Conservation (phyloP, 2,113 vertebrate species). For the Nothoprocta perdicaria region DNA sequence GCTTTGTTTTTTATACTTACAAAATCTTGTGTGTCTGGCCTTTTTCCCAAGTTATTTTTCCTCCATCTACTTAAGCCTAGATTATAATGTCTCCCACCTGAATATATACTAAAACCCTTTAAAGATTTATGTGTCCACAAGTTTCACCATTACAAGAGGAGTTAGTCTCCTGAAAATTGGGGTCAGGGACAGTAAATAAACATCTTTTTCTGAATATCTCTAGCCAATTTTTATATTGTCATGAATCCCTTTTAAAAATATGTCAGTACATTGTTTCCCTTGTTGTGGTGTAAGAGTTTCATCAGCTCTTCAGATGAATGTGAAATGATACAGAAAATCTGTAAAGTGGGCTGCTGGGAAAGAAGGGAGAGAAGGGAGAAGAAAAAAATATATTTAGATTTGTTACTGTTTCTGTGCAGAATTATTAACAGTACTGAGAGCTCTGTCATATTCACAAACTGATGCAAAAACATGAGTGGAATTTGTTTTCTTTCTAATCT, state of each 20-base stretch:
- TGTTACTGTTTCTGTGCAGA: background rate
- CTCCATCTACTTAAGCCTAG: background rate
- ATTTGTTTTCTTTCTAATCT: background rate
- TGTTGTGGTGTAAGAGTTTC: background rate
- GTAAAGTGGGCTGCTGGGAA: background rate
- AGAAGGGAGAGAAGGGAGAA: slow-evolving; percentile 11
- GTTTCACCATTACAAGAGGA: background rate
- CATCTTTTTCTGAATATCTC: background rate
- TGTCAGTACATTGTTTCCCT: background rate
- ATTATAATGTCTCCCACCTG: background rate
- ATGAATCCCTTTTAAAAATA: background rate
- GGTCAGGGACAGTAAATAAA: background rate
- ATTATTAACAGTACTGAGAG: background rate
- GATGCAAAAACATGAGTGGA: background rate
- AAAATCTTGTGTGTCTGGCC: slow-evolving; percentile 14
- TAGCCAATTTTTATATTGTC: background rate
- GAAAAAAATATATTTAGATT: background rate
- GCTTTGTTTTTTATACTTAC: slow-evolving; percentile 23
- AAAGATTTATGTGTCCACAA: background rate
- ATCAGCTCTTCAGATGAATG: background rate
- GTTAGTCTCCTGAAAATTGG: background rate
- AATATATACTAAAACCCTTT: background rate
- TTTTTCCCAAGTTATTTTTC: slow-evolving; percentile 5
- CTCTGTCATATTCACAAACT: background rate
- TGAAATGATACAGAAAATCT: background rate